These are phyloP conservation scores for Gila orcuttii DNA, from an alignment of 2,113 vertebrate genomes.

Conservation along the genomic window DNA sequence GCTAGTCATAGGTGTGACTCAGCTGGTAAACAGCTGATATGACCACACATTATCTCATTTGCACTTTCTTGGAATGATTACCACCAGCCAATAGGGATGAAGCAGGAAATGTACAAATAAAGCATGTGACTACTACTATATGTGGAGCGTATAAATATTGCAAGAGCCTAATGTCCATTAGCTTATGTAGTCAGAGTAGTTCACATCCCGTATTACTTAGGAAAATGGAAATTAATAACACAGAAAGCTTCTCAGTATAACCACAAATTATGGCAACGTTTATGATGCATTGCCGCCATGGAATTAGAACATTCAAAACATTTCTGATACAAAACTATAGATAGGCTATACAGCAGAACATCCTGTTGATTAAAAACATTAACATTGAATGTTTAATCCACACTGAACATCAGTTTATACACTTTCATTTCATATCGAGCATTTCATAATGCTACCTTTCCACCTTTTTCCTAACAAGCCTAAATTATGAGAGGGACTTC, in stretches of 20 bases:
- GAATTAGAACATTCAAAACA: background rate
- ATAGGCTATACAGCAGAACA: too few relatives aligned
- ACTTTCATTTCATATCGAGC: background rate
- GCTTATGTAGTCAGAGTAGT: background rate
- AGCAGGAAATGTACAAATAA: background rate
- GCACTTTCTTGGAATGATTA: background rate
- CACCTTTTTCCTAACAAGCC: too few relatives aligned
- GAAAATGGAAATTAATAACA: constrained; percentile 7
- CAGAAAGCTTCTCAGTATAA: background rate
- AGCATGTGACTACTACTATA: background rate
- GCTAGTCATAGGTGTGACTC: background rate
- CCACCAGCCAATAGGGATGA: background rate
- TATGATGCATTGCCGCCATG: too few relatives aligned
- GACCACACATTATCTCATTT: background rate
- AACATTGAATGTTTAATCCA: background rate
- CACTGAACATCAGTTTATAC: background rate
- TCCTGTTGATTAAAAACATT: background rate
- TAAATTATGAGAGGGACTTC: too few relatives aligned
- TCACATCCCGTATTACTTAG: background rate
- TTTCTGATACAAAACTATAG: background rate
- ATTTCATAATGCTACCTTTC: too few relatives aligned
- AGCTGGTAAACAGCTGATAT: background rate
- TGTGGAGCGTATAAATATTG: background rate
- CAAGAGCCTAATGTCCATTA: background rate
- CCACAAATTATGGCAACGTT: background rate